Conservation (phyloP, 1,140 invertebrate species). For the Psilanteris sp. region DNA sequence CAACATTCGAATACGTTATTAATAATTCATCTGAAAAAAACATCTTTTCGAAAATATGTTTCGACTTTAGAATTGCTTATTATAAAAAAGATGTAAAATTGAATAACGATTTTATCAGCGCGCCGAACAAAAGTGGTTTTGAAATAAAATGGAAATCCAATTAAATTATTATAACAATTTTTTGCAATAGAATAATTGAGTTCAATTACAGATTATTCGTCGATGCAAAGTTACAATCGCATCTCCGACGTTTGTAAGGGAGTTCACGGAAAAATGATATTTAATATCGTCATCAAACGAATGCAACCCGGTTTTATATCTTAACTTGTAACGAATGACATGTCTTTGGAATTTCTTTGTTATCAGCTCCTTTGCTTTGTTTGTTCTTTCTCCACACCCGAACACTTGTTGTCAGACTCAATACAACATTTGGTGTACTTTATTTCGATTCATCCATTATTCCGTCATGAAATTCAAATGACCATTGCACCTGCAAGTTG, state of each 20-base stretch:
- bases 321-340: conserved; percentile 23
- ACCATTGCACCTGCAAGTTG: conserved; percentile 26
- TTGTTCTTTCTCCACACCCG: conserved; percentile 9
- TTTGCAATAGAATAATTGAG: too few species aligned
- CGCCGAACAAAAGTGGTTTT: too few species aligned
- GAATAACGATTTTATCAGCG: too few species aligned
- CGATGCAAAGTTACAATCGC: too few species aligned
- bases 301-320: conserved; percentile 4
- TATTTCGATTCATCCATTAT: conserved; percentile 43
- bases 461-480: conserved; percentile 46
- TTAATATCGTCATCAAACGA: conserved; percentile 5
- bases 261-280: conserved; percentile 10
- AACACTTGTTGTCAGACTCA: conserved; percentile 22
- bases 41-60: too few species aligned
- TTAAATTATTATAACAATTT: too few species aligned
- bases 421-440: conserved; percentile 34
- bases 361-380: conserved; percentile 25
- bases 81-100: too few species aligned
- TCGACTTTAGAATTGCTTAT: too few species aligned
- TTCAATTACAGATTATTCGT: too few species aligned
- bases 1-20: neutral
- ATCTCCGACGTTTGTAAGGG: too few species aligned
- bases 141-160: too few species aligned
- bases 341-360: conserved; percentile 46
- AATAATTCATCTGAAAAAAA: neutral